Percentiles rank a stretch among this genome's conserved stretches.
These are phyloP conservation scores for Phoxinus dragarum DNA, from an alignment of 2,797 vertebrate genomes.

Conservation along the genomic window DNA sequence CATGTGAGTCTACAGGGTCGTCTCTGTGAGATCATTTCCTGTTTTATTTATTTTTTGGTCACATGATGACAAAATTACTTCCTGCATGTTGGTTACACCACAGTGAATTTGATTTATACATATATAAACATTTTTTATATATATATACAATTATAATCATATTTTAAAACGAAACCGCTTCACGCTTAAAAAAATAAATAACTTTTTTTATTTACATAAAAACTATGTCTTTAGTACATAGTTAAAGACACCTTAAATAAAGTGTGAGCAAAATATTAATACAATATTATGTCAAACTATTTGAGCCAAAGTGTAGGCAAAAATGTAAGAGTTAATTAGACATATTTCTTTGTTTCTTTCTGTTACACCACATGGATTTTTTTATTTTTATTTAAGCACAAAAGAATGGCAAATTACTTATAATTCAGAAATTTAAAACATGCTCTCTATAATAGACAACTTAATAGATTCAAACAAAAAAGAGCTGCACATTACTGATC, in stretches of 20 bases:
- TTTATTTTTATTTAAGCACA: not conserved
- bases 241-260: not conserved
- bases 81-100: not conserved
- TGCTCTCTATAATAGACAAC: not conserved
- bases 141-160: not conserved
- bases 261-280: not conserved
- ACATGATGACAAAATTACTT: not conserved
- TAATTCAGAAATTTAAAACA: not conserved
- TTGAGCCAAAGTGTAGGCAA: not conserved
- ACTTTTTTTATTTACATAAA: too few relatives aligned
- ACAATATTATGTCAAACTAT: not conserved
- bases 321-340: not conserved
- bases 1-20: not conserved
- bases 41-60: not conserved
- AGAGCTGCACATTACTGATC: not conserved
- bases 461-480: not conserved
- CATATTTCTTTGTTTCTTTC: not conserved
- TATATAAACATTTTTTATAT: not conserved
- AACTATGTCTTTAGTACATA: not conserved
- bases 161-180: not conserved
- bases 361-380: too few relatives aligned
- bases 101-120: not conserved
- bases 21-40: not conserved
- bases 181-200: not conserved
- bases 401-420: not conserved